Base-by-base conservation (phyloP, 2,888 invertebrate species). In the Morpho achilles region DNA sequence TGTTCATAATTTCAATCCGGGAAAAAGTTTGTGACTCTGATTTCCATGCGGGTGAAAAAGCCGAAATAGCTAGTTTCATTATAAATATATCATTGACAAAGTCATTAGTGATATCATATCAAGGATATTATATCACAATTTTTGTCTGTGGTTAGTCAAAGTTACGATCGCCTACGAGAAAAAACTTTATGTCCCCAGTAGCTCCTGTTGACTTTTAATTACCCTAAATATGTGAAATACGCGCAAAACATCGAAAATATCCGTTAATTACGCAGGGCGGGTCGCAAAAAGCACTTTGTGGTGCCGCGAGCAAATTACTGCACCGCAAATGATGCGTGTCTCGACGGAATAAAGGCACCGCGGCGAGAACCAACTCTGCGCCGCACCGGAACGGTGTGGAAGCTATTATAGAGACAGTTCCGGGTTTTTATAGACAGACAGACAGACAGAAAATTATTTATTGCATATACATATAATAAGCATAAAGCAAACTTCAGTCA, bases 201-300 rank as follows among this genome's bases (percentile, higher is more conserved):
- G 32, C 32, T 32, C 8, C 76, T 79, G 80, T 71, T 67, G 61
- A 76, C 80, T 82, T 86, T 83, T 88, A 87, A 87, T 87, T 87
- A 87, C 84, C 77, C 72, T 82, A 86, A 86, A 87, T 87, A 86
- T 84, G 82, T 68, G 64, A 59, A 56, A 59, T 65, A 61, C 64
- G 58, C 64, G 58, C 63, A 67, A 62, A 65, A 69, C 58, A 62
- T 63, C 53, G 60, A 64, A 67, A 67, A 60, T 51, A 40, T 52
- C 53, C 59, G 68, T 67, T 69, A 67, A 67, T 70, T 66, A 65
- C 57, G 48, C 57, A 60, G 63, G 62, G 63, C 62, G 60, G 61
- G 61, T 58, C 57, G 56, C 64, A 64, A 66, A 65, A 64, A 65
- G 57, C 49, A 50, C 59, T 56, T 62, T 62, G 62, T 62, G 59